Evolutionary conservation across 2,888 invertebrate species (phyloP), one percentile per base, ranked within the genome.

Genomic region (Sphaerophoria rueppellii): DNA sequence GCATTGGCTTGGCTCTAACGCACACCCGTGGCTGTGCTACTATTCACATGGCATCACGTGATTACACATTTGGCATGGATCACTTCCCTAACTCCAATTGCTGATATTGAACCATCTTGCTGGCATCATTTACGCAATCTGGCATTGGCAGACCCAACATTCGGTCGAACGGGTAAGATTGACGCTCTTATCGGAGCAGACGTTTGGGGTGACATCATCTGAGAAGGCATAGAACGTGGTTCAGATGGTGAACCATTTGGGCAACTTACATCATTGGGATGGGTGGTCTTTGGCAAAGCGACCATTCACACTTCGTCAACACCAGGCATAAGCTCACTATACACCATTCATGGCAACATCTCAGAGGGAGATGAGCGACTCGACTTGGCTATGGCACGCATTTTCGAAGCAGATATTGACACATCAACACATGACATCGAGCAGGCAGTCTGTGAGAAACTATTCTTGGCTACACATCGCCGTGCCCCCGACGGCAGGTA

Each of bases 121-220:
- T 32, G 80, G 87, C n/a, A 57, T 7, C 87, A 87, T 32, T 43
- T 88, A 2, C 71, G 72, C 43, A 34, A 80, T 6, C 86, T 82
- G 24, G 82, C 86, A 48, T 76, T 88, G 35, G 82, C 83, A 4
- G 88, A 87, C 1, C 83, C 83, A 34, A 82, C 87, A 4, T 85
- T 87, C 65, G 88, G 88, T 5, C 73, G 82, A 12, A 72, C 87
- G 14, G 87, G 86, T 16, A 43, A 35, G 2, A 73, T 82, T 12
- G 79, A 82, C 46, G 54, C 75, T 7, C 63, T 85, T 6, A 75
- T 87, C 46, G 75, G 82, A 12, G 73, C 77, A 5, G 37, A 60
- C 24, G 52, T 72, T 32, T 70, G 70, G 63, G 63, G 57, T 67
- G 61, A 48, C 32, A 69, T 63, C 4, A n/a, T 72, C 0, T 7